Conservation (phyloP, 2,888 invertebrate genomes). For the Drosophila demipolita region DNA sequence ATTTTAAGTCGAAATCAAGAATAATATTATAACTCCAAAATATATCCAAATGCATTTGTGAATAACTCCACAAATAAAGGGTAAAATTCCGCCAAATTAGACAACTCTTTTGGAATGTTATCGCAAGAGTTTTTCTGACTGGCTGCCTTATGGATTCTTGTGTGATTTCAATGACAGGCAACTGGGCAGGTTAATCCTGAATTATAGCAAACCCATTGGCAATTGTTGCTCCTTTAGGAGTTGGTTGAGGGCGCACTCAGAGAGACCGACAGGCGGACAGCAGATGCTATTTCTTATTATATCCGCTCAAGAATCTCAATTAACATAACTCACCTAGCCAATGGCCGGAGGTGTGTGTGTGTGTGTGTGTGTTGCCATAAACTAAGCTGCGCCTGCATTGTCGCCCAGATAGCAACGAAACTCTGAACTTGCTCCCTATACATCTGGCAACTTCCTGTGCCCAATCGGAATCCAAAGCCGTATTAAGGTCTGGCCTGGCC, state of each 20-base stretch:
- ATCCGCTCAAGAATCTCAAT: constrained; percentile 68
- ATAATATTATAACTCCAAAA: neutral
- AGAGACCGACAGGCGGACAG: neutral
- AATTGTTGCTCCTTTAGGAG: constrained; percentile 24
- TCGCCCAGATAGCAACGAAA: constrained; percentile 46
- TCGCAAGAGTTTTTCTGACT: constrained; percentile 1
- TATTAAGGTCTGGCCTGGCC: constrained; percentile 11
- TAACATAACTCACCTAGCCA: constrained; percentile 71
- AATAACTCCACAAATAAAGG: neutral
- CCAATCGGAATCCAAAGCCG: constrained; percentile 16
- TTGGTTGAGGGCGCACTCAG: constrained; percentile 15
- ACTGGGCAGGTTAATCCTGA: constrained; percentile 54
- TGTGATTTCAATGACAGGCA: constrained; percentile 35
- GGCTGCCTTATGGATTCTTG: constrained; percentile 44
- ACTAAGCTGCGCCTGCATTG: constrained; percentile 57
- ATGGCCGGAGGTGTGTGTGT: constrained; percentile 31
- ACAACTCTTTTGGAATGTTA: constrained; percentile 34
- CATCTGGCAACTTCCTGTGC: constrained; percentile 28
- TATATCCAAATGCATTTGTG: neutral
- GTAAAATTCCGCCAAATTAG: neutral
- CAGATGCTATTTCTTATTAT: constrained; percentile 54
- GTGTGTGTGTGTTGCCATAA: constrained; percentile 48
- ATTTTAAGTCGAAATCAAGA: neutral
- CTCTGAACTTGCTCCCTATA: constrained; percentile 9
- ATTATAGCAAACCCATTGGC: constrained; percentile 36